Evolutionary conservation across 2,797 vertebrate genomes (phyloP).

Genomic region (Selene dorsalis): DNA sequence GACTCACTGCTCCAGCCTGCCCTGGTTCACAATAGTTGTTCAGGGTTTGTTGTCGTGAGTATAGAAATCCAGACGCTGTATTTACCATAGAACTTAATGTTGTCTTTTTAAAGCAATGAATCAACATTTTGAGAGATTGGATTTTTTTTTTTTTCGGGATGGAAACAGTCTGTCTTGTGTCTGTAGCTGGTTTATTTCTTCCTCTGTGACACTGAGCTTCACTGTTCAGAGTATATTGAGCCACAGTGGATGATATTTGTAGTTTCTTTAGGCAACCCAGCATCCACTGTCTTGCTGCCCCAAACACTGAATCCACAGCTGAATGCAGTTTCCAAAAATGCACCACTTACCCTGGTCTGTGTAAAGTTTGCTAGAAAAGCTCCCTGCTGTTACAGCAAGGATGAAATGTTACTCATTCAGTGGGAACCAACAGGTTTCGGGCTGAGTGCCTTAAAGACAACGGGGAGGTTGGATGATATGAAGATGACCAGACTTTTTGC

Average conservation of each 20-base stretch:
- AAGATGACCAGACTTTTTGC: not conserved
- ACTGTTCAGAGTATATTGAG: not conserved
- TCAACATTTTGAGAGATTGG: not conserved
- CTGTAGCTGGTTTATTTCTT: not conserved
- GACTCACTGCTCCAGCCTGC: not conserved
- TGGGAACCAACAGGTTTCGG: not conserved
- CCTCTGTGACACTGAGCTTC: not conserved
- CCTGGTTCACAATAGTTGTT: too few relatives aligned
- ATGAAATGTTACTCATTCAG: not conserved
- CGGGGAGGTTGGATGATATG: not conserved
- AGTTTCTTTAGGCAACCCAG: too few relatives aligned
- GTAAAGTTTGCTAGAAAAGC: not conserved
- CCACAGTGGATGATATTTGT: not conserved
- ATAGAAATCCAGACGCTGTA: not conserved
- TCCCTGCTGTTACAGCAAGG: not conserved
- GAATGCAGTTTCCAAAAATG: not conserved
- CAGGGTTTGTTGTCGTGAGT: too few relatives aligned
- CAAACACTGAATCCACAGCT: not conserved
- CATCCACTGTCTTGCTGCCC: not conserved
- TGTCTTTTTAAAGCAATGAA: constrained; percentile 6
- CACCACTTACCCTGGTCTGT: not conserved
- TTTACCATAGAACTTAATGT: not conserved
- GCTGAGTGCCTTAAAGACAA: not conserved
- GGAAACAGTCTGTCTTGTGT: too few relatives aligned
- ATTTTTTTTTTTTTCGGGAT: not conserved